Evolutionary conservation across 2,113 vertebrate genomes (phyloP).

Genomic region (Callopanchax toddi): DNA sequence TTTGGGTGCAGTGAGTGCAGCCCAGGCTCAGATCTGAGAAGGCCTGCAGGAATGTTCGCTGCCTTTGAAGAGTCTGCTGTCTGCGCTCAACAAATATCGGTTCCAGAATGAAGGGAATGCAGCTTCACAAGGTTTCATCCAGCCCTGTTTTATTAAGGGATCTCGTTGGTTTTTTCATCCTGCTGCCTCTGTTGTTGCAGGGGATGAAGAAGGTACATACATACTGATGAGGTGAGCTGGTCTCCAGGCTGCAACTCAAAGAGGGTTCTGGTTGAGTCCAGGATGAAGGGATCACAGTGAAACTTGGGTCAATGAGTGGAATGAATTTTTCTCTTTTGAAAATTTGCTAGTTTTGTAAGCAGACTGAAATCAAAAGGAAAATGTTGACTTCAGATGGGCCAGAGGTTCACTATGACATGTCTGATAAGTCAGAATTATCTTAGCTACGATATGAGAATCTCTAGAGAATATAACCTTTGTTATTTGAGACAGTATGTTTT

Average conservation of each 20-base stretch:
- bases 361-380: not conserved
- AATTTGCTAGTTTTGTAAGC: not conserved
- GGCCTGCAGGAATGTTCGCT: constrained; percentile 75
- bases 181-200: constrained; percentile 63
- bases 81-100: constrained; percentile 74
- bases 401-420: too few species aligned
- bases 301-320: constrained; percentile 15
- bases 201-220: constrained; percentile 59
- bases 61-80: constrained; percentile 76
- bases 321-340: constrained; percentile 2
- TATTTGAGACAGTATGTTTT: too few species aligned
- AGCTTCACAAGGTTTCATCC: constrained; percentile 69
- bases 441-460: too few species aligned
- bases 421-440: too few species aligned
- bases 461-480: too few species aligned
- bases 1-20: constrained; percentile 54
- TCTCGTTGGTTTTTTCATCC: constrained; percentile 65
- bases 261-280: constrained; percentile 27
- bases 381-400: too few species aligned
- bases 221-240: constrained; percentile 71
- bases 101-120: constrained; percentile 77
- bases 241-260: constrained; percentile 52
- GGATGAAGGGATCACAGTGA: constrained; percentile 35
- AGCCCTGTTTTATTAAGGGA: constrained; percentile 78
- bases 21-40: constrained; percentile 67